Base-by-base conservation (phyloP, 2,888 invertebrate species). In the Dioctria rufipes region DNA sequence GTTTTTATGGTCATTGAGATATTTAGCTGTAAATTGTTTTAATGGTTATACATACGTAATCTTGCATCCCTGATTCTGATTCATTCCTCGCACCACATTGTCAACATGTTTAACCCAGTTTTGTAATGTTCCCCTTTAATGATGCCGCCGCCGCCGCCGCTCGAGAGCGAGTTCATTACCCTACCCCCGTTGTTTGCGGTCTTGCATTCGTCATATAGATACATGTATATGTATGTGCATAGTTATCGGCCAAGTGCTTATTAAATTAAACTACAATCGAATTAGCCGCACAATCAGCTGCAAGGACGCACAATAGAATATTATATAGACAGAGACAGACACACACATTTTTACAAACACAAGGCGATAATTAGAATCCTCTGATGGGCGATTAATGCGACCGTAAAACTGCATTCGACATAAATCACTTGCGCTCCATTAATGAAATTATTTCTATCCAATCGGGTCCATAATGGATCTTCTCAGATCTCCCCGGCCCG, bases 331-430 rank as follows among this genome's bases (percentile, higher is more conserved):
- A 25, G 25, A 25, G 54, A 42, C 11, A 25, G 54, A 40, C 58
- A 9, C n/a, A 39, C 39, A 71, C 8, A 49, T 49, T 46, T 69
- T 69, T 49, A 49, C 13, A 73, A 39, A 54, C 58, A 54, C 37
- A 51, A n/a, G 73, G 73, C 58, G 54, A 73, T 73, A 73, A 73
- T 73, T 73, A 73, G 73, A 39, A 73, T 39, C 51, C 69, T 25
- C 69, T 4, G 3, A 13, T 51, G 58, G 40, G 9, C n/a, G 54
- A 54, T 54, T 9, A 54, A n/a, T 13, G 42, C 73, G 42, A 51
- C 73, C 58, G 13, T 73, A 39, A 37, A 11, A 54, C 42, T 73
- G 39, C 54, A 73, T 73, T 42, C 40, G 40, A 73, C 73, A 73
- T 73, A 73, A 73, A 73, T 73, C 73, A 73, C 54, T 73, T 37